Conservation (phyloP, 2,888 invertebrate genomes). For the Perdita meconis region DNA sequence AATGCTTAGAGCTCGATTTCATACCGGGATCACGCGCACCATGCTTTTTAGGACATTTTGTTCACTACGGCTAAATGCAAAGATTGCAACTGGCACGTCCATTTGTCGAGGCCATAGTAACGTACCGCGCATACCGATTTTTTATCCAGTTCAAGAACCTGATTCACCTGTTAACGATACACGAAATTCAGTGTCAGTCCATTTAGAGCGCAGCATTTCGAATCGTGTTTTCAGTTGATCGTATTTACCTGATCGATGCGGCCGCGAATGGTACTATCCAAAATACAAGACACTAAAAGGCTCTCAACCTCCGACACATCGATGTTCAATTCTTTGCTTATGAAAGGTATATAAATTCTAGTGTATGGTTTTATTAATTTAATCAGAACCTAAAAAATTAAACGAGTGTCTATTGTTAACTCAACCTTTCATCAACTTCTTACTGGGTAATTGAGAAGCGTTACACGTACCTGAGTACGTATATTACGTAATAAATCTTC, state of each 20-base stretch:
- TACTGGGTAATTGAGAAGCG: not conserved
- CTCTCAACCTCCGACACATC: conserved; percentile 98
- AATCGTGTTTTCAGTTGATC: conserved; percentile 10
- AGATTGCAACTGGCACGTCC: conserved; percentile 95
- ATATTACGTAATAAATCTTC: conserved; percentile 98
- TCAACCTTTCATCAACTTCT: conserved; percentile 12
- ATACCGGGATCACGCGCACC: conserved; percentile 45
- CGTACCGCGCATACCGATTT: conserved; percentile 93
- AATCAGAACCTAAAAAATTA: conserved; percentile 92
- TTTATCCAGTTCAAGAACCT: conserved; percentile 94
- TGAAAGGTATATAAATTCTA: conserved; percentile 98
- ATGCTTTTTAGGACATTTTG: conserved; percentile 91
- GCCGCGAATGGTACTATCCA: conserved; percentile 96
- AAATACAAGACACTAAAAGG: conserved; percentile 97
- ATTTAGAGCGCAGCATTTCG: too few relatives aligned
- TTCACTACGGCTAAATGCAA: conserved; percentile 96
- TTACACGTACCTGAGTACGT: conserved; percentile 87
- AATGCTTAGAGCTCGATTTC: conserved; percentile 67
- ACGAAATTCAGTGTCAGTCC: not conserved
- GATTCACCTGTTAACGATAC: conserved; percentile 88
- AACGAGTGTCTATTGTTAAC: not conserved
- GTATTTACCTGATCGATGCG: conserved; percentile 92
- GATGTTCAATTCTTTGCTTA: conserved; percentile 97
- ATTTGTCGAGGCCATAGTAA: conserved; percentile 97
- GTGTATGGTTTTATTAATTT: conserved; percentile 99